These are phyloP conservation scores for Diabrotica undecimpunctata DNA, from an alignment of 1,140 invertebrate species.

Conservation along the genomic window DNA sequence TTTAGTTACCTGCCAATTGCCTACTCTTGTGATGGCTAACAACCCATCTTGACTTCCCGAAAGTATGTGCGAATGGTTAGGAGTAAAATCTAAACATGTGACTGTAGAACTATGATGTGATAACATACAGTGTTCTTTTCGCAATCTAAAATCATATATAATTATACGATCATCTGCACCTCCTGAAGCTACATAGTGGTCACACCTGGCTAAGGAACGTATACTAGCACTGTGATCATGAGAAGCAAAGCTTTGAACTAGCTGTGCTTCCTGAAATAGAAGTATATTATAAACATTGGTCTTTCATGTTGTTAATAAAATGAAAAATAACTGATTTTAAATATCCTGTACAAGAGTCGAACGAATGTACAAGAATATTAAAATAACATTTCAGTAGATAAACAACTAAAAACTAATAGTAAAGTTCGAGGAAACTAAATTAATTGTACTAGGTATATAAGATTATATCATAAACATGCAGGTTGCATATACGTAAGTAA, in stretches of 20 bases:
- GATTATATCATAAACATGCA: too few relatives aligned
- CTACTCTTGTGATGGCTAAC: conserved; percentile 75
- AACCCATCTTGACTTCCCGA: conserved; percentile 80
- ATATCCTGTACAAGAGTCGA: background rate
- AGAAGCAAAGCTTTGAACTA: conserved; percentile 77
- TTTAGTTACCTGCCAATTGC: conserved; percentile 70
- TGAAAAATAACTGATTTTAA: background rate
- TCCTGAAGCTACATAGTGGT: conserved; percentile 77
- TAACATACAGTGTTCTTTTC: conserved; percentile 74
- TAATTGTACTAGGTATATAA: too few relatives aligned
- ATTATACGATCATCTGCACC: conserved; percentile 87
- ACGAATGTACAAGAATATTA: background rate
- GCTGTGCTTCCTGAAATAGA: conserved; percentile 52
- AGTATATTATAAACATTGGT: conserved; percentile 12
- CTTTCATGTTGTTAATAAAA: background rate
- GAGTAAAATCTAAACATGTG: conserved; percentile 71
- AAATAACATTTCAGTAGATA: too few relatives aligned
- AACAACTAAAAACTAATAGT: too few relatives aligned
- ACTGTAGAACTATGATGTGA: conserved; percentile 80
- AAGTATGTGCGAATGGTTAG: conserved; percentile 72
- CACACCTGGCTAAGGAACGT: conserved; percentile 64
- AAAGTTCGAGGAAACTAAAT: too few relatives aligned
- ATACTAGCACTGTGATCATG: conserved; percentile 81
- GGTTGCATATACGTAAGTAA: too few relatives aligned
- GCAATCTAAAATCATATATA: conserved; percentile 75